Conservation (phyloP, 2,888 invertebrate species). For the Apamea sordens region DNA sequence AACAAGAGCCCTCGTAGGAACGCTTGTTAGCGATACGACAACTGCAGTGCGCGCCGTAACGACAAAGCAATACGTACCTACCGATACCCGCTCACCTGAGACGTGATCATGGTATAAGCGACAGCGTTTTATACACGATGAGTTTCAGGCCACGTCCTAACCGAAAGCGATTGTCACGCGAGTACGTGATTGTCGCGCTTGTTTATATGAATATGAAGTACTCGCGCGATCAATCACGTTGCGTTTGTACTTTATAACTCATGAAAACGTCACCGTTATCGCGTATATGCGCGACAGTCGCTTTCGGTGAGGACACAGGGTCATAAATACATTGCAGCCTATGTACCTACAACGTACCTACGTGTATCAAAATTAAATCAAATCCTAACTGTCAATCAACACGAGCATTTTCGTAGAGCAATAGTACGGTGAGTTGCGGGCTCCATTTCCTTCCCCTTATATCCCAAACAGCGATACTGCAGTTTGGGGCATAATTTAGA, state of each 20-base stretch:
- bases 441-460: too few relatives aligned
- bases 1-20: conserved; percentile 73
- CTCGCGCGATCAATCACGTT: background rate
- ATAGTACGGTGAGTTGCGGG: too few relatives aligned
- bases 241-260: background rate
- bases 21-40: conserved; percentile 79
- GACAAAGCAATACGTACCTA: conserved; percentile 66
- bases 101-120: background rate
- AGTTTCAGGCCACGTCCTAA: background rate
- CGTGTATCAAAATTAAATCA: too few relatives aligned
- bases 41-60: conserved; percentile 66
- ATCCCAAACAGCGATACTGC: too few relatives aligned
- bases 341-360: too few relatives aligned
- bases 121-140: conserved; percentile 23
- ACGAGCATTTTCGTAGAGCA: too few relatives aligned
- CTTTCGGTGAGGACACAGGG: background rate
- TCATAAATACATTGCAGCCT: too few relatives aligned
- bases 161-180: background rate
- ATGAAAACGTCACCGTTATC: background rate
- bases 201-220: background rate
- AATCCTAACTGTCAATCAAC: too few relatives aligned
- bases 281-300: background rate
- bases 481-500: too few relatives aligned
- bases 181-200: too few relatives aligned
- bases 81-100: conserved; percentile 56